Evolutionary conservation across 2,888 invertebrate species (phyloP).

Genomic region (Ashinkailepas kermadecensis): DNA sequence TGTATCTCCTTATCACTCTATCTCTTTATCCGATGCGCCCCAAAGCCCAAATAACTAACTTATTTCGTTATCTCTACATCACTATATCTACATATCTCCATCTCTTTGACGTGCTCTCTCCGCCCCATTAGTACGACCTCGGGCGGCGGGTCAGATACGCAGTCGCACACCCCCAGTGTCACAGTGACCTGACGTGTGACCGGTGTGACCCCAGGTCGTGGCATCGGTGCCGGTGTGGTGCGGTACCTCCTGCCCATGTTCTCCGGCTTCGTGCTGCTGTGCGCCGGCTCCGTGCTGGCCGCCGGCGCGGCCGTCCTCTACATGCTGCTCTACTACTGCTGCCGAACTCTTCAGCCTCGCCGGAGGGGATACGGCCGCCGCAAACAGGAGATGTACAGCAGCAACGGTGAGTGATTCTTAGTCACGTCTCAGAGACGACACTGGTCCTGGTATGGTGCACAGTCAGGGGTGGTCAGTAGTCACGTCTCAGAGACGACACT

Average conservation of each 20-base stretch:
- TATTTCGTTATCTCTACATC: no score
- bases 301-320: not conserved
- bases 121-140: not conserved
- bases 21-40: no score
- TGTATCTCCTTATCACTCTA: no score
- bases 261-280: conserved; percentile 2
- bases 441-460: no score
- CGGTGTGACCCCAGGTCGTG: conserved; percentile 7
- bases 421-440: not conserved
- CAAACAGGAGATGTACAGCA: conserved; percentile 16
- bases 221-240: conserved; percentile 11
- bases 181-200: not conserved
- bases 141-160: conserved; percentile 1
- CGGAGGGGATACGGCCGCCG: not conserved
- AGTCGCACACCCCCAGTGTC: not conserved
- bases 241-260: not conserved
- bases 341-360: not conserved
- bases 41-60: no score
- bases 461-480: no score
- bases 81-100: no score
- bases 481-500: no score
- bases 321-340: conserved; percentile 16
- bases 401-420: not conserved
- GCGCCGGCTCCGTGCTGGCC: not conserved
- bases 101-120: no score